These are phyloP conservation scores for Punctoribates punctum DNA, from an alignment of 2,888 invertebrate genomes.

Conservation along the genomic window DNA sequence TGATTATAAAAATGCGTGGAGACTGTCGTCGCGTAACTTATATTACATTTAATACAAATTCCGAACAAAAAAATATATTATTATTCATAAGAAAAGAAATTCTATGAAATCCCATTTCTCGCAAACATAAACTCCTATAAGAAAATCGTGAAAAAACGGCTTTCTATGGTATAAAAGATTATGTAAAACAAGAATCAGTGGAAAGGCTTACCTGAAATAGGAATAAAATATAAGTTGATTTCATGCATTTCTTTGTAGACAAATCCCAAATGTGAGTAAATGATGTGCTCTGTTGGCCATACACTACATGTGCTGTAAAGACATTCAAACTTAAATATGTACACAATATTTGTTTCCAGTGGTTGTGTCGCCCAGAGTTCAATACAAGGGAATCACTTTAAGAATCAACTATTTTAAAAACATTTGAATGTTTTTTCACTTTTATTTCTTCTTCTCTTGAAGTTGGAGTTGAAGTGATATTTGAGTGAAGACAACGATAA, in stretches of 20 bases:
- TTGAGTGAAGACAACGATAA: too few relatives aligned
- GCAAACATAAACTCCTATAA: too few relatives aligned
- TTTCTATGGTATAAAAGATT: not conserved
- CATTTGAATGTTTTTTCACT: too few relatives aligned
- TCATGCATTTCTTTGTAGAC: slow-evolving; percentile 28
- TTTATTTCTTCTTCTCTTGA: too few relatives aligned
- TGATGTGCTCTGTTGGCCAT: slow-evolving; percentile 14
- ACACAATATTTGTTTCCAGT: too few relatives aligned
- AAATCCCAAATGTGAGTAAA: slow-evolving; percentile 31
- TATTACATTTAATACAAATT: too few relatives aligned
- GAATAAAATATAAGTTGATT: slow-evolving; percentile 27
- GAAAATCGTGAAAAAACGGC: too few relatives aligned
- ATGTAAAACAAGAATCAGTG: not conserved
- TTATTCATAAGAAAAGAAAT: not conserved
- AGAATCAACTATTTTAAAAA: too few relatives aligned
- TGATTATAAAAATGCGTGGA: not conserved
- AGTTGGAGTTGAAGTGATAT: too few relatives aligned
- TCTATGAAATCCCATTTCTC: not conserved
- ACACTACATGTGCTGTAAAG: not conserved
- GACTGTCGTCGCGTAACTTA: too few relatives aligned
- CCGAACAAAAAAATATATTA: not conserved
- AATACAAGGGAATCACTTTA: too few relatives aligned
- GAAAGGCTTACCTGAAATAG: slow-evolving; percentile 20
- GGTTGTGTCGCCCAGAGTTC: too few relatives aligned
- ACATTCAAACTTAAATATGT: not conserved